Evolutionary conservation across 2,113 vertebrate species (phyloP), one percentile per base, ranked within the genome.

Genomic region (Catharus bicknelli): DNA sequence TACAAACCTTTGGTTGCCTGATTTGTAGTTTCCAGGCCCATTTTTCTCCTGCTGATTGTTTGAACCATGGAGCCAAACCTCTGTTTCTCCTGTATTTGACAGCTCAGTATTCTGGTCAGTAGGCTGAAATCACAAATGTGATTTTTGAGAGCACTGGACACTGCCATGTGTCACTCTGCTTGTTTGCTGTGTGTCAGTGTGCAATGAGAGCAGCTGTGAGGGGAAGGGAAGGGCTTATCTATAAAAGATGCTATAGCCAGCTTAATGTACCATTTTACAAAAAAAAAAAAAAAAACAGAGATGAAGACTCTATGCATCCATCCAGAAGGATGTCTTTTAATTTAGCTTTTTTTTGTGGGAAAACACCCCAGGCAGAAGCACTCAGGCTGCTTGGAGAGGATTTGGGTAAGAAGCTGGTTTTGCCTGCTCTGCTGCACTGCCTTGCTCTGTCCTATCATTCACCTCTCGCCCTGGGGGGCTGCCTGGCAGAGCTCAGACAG

Each of bases 321-420:
- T 85, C 58, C 68, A 69, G 67, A 7, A 77, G 54, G 43, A 58
- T 91, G 77, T 42, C 53, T 75, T 86, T 88, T 90, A 86, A 90
- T 88, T 30, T 67, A 62, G 53, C 2, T 45, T 13, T 62, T 86
- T 86, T 86, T 57, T 19, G 67, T 91, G 91, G 84, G 89, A 93
- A 94, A 86, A 20, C 77, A 78, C 86, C 89, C 34, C 45, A 72
- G 86, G 86, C 86, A 89, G 83, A 69, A 84, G 63, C 59, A 17
- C 54, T 93, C 9, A 0, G 62, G 61, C 53, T 89, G 74, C 63
- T 89, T 54, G 50, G 27, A 62, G 53, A 62, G 45, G 26, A 69
- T 75, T 79, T 91, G 75, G 47, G 30, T 54, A 47, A 61, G 90
- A 48, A 84, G 89, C 83, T 94, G 84, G 84, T 93, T 93, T 69